Conservation (phyloP, 2,888 invertebrate species). For the Artemia sp. region DNA sequence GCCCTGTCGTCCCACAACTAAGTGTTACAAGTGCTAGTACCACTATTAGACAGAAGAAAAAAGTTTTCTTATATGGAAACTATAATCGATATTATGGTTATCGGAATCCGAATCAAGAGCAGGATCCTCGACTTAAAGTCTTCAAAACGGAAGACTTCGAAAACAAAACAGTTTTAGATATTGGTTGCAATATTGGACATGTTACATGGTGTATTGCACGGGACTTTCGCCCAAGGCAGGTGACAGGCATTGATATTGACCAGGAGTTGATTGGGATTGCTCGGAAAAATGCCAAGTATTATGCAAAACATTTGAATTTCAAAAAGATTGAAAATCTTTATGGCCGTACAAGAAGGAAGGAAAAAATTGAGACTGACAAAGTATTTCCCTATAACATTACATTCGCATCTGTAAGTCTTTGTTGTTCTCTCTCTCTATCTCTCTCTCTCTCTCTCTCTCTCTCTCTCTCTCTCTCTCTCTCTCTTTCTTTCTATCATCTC, state of each 20-base stretch:
- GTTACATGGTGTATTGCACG: constrained; percentile 76
- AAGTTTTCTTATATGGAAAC: constrained; percentile 81
- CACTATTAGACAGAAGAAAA: constrained; percentile 40
- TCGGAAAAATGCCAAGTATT: constrained; percentile 52
- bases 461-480: too few relatives aligned
- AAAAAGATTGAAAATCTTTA: constrained; percentile 43
- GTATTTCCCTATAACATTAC: constrained; percentile 74
- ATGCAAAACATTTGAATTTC: constrained; percentile 37
- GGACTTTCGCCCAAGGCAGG: constrained; percentile 62
- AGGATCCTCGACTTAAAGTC: constrained; percentile 64
- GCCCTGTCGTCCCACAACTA: constrained; percentile 76
- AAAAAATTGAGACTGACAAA: constrained; percentile 8
- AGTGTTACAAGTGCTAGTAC: constrained; percentile 30
- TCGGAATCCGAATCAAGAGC: constrained; percentile 59
- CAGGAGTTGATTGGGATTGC: constrained; percentile 59
- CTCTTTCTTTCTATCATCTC: too few relatives aligned
- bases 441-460: too few relatives aligned
- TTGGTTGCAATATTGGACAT: constrained; percentile 95
- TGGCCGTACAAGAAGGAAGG: constrained; percentile 44
- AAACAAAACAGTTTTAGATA: constrained; percentile 78
- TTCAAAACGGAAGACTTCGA: constrained; percentile 68
- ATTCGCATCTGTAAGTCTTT: constrained; percentile 55
- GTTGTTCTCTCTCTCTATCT: background rate
- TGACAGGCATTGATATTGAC: constrained; percentile 90
- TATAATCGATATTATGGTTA: constrained; percentile 86